Conservation (phyloP, 1,140 invertebrate genomes). For the Lamellibrachia luymesi region DNA sequence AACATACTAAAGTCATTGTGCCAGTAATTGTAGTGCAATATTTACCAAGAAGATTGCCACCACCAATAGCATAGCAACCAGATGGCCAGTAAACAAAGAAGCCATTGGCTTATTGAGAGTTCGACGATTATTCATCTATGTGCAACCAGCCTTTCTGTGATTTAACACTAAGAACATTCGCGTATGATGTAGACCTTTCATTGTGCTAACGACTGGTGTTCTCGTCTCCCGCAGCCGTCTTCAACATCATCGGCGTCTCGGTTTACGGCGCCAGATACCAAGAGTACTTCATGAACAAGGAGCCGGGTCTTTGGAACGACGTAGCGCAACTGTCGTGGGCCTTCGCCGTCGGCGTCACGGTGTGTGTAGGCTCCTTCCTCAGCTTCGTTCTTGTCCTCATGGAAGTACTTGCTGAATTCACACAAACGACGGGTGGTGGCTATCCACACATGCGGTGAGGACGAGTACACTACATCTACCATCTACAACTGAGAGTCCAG, state of each 20-base stretch:
- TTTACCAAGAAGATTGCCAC: too few species aligned
- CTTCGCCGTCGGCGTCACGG: conserved; percentile 19
- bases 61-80: too few species aligned
- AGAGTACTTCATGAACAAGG: conserved; percentile 26
- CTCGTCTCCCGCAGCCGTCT: conserved; percentile 10
- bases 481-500: background rate
- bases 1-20: too few species aligned
- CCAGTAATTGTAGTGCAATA: too few species aligned
- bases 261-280: conserved; percentile 20
- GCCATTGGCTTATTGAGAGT: too few species aligned
- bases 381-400: background rate
- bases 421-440: background rate
- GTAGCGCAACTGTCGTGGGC: conserved; percentile 23
- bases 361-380: conserved; percentile 17
- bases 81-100: background rate
- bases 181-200: background rate
- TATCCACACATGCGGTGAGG: background rate
- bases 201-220: background rate
- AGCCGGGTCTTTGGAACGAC: conserved; percentile 15
- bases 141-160: background rate
- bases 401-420: background rate
- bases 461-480: background rate
- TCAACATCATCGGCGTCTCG: conserved; percentile 14
- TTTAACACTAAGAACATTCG: background rate
- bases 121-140: background rate